Evolutionary conservation across 2,888 invertebrate genomes (phyloP), one percentile per base, ranked within the genome.

Genomic region (Synergus umbraculus): DNA sequence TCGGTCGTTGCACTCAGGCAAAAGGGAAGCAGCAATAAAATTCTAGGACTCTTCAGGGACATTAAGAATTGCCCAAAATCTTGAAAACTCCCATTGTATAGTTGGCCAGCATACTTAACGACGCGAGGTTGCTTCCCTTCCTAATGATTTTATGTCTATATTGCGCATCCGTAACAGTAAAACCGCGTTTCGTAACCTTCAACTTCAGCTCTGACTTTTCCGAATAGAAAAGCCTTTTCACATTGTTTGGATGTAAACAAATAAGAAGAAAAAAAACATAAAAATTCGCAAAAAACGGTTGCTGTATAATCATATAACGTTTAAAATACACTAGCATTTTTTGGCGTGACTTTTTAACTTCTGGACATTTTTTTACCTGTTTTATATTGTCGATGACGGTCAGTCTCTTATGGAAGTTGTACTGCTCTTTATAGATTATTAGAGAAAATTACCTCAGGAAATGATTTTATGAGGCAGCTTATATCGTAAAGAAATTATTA

Each of bases 81-180:
- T 64, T 78, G 82, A 83, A 76, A 81, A 81, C 76, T 77, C 64
- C 65, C 81, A 83, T 86, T 86, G 84, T 86, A 66, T 54, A 15
- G 73, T 69, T 84, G 79, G 84, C 81, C 85, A 84, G 84, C 83
- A 76, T 87, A 84, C 83, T 86, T 84, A 87, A 85, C 80, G 84
- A 83, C 82, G 18, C 77, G 80, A 82, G 80, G 81, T 79, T 60
- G 13, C 54, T 43, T 69, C 66, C 54, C 60, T 73, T 79, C 83
- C 85, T 87, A 88, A 88, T 87, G 86, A 85, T 63, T 89, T 89
- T 88, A 88, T 87, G 86, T 46, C 43, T 88, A 87, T 89, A 88
- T 87, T 85, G 86, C 83, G 69, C 78, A 77, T 63, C 81, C 60
- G 22, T 81, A 83, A 83, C 82, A 82, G 81, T 83, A 81, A 85